A percentile compares a stretch with the other conserved stretches of the same genome.
These are phyloP conservation scores for Scaptomyza caliginosa DNA, from an alignment of 2,888 invertebrate genomes.

Conservation along the genomic window DNA sequence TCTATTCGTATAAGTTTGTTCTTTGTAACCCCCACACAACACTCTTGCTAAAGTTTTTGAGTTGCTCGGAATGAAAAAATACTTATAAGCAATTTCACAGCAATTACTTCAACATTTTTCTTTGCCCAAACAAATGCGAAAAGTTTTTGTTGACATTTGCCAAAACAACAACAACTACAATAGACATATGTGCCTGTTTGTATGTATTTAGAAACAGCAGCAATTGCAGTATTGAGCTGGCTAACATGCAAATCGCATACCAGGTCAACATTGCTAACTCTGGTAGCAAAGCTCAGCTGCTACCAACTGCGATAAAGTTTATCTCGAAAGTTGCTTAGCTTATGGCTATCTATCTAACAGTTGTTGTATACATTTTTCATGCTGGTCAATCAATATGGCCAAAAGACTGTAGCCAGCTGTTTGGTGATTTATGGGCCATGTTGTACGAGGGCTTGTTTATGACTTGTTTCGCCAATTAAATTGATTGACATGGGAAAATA, in stretches of 20 bases:
- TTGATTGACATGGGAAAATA: constrained; percentile 81
- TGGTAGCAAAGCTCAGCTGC: constrained; percentile 25
- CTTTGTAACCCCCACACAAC: neutral
- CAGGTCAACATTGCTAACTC: constrained; percentile 64
- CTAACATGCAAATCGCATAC: constrained; percentile 78
- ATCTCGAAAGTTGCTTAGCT: constrained; percentile 69
- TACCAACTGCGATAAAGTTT: constrained; percentile 67
- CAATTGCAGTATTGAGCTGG: constrained; percentile 59
- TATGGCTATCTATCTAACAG: constrained; percentile 41
- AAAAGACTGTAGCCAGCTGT: constrained; percentile 51
- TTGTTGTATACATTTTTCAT: constrained; percentile 64
- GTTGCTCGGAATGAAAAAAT: constrained; percentile 10
- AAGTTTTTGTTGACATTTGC: constrained; percentile 75
- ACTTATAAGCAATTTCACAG: constrained; percentile 62
- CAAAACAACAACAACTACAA: constrained; percentile 39
- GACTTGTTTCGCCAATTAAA: constrained; percentile 72
- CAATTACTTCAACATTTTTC: constrained; percentile 72
- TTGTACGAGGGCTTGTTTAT: constrained; percentile 51
- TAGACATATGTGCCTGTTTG: constrained; percentile 6
- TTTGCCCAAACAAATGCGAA: constrained; percentile 51
- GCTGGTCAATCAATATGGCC: constrained; percentile 64
- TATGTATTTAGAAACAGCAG: constrained; percentile 37
- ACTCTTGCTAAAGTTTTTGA: constrained; percentile 27
- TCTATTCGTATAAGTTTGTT: neutral
- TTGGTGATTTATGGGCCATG: constrained; percentile 72